Conservation (phyloP, 2,113 vertebrate species). For the Thamnophis sirtalis region DNA sequence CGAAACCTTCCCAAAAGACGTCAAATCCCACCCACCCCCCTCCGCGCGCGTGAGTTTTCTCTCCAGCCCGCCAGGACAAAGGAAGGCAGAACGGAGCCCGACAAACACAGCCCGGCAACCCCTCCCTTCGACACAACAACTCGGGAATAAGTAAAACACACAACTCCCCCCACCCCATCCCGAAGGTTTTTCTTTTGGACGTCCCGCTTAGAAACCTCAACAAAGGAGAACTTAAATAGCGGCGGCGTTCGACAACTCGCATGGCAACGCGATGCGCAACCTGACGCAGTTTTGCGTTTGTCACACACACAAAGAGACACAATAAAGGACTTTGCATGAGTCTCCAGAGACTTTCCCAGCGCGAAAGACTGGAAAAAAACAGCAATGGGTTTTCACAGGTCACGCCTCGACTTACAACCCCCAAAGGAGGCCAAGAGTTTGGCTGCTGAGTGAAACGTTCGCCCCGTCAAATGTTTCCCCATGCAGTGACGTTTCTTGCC, state of each 20-base stretch:
- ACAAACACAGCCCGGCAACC: background rate
- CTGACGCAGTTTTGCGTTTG: background rate
- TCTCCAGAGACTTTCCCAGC: background rate
- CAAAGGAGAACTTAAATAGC: background rate
- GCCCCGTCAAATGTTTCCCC: too few relatives aligned
- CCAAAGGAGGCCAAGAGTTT: too few relatives aligned
- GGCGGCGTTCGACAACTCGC: background rate
- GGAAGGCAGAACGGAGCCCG: fast-evolving
- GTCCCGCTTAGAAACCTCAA: background rate
- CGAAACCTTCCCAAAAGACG: background rate
- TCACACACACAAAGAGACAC: background rate
- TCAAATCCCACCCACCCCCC: background rate
- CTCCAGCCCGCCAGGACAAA: background rate
- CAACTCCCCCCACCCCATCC: too few relatives aligned
- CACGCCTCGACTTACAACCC: too few relatives aligned
- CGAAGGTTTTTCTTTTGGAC: too few relatives aligned
- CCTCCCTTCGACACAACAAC: background rate
- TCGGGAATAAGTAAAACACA: background rate
- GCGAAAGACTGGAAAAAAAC: background rate
- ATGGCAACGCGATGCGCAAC: background rate
- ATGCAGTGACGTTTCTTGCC: too few relatives aligned
- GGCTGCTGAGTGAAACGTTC: too few relatives aligned
- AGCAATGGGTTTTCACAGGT: too few relatives aligned
- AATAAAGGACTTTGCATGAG: background rate
- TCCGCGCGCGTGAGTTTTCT: fast-evolving